Evolutionary conservation across 2,797 vertebrate species (phyloP), one percentile per base, ranked within the genome.

Genomic region (Chiloscyllium punctatum): DNA sequence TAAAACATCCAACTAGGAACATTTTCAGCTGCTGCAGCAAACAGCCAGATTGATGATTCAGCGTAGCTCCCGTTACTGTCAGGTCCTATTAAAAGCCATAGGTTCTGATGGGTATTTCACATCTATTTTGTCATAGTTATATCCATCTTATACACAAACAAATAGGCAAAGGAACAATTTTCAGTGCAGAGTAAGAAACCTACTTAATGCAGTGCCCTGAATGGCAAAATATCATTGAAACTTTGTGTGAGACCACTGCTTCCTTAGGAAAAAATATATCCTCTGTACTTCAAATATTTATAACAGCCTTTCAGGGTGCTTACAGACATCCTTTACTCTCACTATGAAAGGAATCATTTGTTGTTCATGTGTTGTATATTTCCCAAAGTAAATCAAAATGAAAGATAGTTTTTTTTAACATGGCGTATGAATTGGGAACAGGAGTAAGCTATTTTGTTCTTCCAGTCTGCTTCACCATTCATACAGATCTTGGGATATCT

Each of bases 1-100:
- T 51, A 51, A 69, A 94, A 48, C 62, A 33, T 72, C 48, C 94
- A 53, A 95, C 94, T 95, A 77, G 94, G 94, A 95, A 95, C 94
- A 53, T 53, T 95, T 95, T 77, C 68, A 95, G 94, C 94, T 95
- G 94, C 71, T 95, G 48, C 51, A 13, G 16, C 16, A 66, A 91
- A 33, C 51, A 66, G 30, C 4, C 57, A 33, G 53, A 90, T 13
- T 66, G 88, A 91, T 91, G 7, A 91, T 91, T 91, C 30, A 21
- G 33, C n/a, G 53, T 91, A 95, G 53, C 71, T 51, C 48, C 0
- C 13, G 42, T 95, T 77, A 95, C 69, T 95, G 94, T 95, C 68
- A 95, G 71, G 48, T 23, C 94, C 27, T 48, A 57, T 74, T 95
- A 77, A 71, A 95, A 95, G 16, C 94, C 71, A 66, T 57, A 51